Evolutionary conservation across 1,140 invertebrate species (phyloP).

Genomic region (Cotesia typhae): DNA sequence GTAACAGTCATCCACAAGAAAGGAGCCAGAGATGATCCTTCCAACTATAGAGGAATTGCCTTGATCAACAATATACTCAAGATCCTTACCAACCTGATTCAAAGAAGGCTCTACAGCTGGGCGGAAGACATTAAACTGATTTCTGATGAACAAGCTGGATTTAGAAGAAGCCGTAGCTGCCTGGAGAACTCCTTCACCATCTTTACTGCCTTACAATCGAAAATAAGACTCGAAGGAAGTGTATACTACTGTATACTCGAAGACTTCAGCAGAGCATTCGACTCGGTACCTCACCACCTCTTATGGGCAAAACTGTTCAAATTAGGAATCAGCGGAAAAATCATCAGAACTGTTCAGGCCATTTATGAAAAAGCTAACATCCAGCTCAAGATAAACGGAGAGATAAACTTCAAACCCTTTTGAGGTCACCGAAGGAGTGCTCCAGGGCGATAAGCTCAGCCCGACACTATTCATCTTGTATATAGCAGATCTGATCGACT

Average conservation of each 20-base stretch:
- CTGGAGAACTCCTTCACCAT: neutral
- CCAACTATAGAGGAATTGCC: too few relatives aligned
- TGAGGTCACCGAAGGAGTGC: constrained; percentile 30
- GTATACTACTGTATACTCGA: constrained; percentile 20
- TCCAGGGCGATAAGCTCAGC: constrained; percentile 33
- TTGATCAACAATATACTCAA: too few relatives aligned
- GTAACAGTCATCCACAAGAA: too few relatives aligned
- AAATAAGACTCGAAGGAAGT: neutral
- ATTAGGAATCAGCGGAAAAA: constrained; percentile 26
- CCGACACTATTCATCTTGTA: constrained; percentile 32
- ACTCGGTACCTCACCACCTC: constrained; percentile 17
- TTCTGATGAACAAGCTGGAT: too few relatives aligned
- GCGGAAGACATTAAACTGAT: too few relatives aligned
- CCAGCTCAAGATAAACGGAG: too few relatives aligned
- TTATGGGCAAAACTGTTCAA: constrained; percentile 4
- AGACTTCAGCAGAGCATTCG: constrained; percentile 34
- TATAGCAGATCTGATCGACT: constrained; percentile 32
- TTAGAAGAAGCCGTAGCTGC: too few relatives aligned
- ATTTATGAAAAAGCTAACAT: constrained; percentile 28
- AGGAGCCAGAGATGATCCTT: too few relatives aligned
- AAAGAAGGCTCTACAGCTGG: too few relatives aligned
- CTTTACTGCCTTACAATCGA: constrained; percentile 12
- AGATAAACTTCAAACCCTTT: too few relatives aligned
- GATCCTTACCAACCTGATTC: too few relatives aligned
- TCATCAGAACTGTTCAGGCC: constrained; percentile 21